Evolutionary conservation across 1,140 invertebrate genomes (phyloP).

Genomic region (Lepidostoma basale): DNA sequence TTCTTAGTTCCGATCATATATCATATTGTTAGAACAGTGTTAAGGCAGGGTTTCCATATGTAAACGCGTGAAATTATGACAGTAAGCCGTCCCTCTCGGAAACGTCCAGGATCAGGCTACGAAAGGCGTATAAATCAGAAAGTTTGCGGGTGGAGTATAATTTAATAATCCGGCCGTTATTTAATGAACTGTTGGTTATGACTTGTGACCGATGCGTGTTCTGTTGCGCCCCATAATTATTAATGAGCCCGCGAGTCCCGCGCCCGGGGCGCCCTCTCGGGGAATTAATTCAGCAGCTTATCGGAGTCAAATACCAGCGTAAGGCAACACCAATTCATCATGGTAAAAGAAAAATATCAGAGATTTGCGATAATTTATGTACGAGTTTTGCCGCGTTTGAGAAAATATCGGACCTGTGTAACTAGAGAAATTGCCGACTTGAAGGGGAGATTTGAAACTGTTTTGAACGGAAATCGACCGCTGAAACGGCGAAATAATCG

Average conservation of each 20-base stretch:
- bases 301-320: not conserved
- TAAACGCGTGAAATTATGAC: too few species aligned
- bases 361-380: slow-evolving; percentile 20
- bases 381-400: not conserved
- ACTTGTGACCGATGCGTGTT: slow-evolving; percentile 1
- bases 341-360: slow-evolving; percentile 8
- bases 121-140: not conserved
- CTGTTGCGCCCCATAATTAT: slow-evolving; percentile 3
- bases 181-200: slow-evolving; percentile 1
- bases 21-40: too few species aligned
- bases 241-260: not conserved
- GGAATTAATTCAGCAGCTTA: slow-evolving; percentile 5
- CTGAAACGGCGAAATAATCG: too few species aligned
- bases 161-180: not conserved
- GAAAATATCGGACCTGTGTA: too few species aligned
- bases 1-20: too few species aligned
- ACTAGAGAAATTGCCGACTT: too few species aligned
- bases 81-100: too few species aligned
- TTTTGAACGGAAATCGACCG: too few species aligned
- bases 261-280: not conserved
- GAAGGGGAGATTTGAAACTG: too few species aligned
- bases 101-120: too few species aligned
- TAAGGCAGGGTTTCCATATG: too few species aligned
- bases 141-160: not conserved
- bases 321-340: slow-evolving; percentile 16